These are phyloP conservation scores for Vesta saturnalis DNA, from an alignment of 2,888 invertebrate species.

Conservation along the genomic window DNA sequence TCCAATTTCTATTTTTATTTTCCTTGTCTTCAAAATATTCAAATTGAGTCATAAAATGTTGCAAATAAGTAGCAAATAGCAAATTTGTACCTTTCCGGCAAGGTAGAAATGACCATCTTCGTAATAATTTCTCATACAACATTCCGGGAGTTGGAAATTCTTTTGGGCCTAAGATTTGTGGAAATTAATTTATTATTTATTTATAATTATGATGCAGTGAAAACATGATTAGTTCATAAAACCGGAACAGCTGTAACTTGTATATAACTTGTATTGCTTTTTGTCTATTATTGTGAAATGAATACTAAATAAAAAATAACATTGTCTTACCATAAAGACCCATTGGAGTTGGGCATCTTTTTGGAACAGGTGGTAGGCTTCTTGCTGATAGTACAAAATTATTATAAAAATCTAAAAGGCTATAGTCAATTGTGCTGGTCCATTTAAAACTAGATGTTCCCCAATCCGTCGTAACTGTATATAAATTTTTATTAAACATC, in stretches of 20 bases:
- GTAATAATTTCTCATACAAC: conserved; percentile 19
- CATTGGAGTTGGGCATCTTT: conserved; percentile 25
- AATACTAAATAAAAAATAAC: neutral
- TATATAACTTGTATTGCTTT: too few species aligned
- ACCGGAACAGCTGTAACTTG: too few species aligned
- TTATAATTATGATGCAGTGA: too few species aligned
- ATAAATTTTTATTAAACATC: conserved; percentile 18
- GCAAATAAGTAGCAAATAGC: conserved; percentile 23
- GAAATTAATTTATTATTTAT: neutral
- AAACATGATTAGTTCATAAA: too few species aligned
- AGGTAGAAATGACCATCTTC: conserved; percentile 13
- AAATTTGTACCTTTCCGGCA: conserved; percentile 28
- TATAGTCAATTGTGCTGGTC: conserved; percentile 11
- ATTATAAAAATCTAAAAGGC: neutral
- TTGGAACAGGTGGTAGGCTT: conserved; percentile 30
- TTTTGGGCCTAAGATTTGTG: conserved; percentile 15
- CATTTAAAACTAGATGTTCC: conserved; percentile 14
- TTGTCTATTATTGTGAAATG: too few species aligned
- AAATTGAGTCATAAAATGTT: conserved; percentile 29
- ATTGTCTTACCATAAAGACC: conserved; percentile 23
- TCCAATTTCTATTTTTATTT: neutral
- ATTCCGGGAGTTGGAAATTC: conserved; percentile 10
- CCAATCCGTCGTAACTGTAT: conserved; percentile 1
- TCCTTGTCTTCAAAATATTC: conserved; percentile 4
- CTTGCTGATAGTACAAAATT: conserved; percentile 15